These are phyloP conservation scores for Taphrorychus bicolor DNA, from an alignment of 2,888 invertebrate genomes.

Conservation along the genomic window DNA sequence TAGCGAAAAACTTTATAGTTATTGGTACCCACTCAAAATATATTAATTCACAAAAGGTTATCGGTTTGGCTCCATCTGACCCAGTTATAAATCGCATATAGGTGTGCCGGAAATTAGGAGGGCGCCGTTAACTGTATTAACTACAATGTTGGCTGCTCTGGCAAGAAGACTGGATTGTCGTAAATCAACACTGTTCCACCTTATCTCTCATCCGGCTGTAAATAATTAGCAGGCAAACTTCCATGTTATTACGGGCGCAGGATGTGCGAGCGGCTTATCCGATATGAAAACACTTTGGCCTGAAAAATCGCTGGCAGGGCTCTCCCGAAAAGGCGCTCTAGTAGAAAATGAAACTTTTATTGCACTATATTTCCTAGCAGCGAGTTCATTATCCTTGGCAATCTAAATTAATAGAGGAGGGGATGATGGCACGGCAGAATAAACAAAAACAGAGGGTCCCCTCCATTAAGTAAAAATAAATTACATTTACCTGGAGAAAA, in stretches of 20 bases:
- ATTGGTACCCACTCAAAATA: no score
- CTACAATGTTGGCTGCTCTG: constrained; percentile 33
- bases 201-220: constrained; percentile 40
- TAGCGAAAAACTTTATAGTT: no score
- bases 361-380: constrained; percentile 13
- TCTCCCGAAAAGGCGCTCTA: background rate
- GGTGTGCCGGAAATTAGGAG: constrained; percentile 39
- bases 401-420: constrained; percentile 30
- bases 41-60: constrained; percentile 21
- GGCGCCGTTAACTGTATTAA: constrained; percentile 37
- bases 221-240: constrained; percentile 34
- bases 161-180: constrained; percentile 40
- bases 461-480: constrained; percentile 41
- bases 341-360: constrained; percentile 11
- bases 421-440: constrained; percentile 21
- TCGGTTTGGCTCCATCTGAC: constrained; percentile 19
- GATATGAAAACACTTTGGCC: background rate
- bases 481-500: constrained; percentile 42
- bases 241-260: background rate
- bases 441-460: constrained; percentile 40
- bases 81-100: constrained; percentile 29
- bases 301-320: no score
- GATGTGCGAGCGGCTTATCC: background rate
- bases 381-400: constrained; percentile 27
- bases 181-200: constrained; percentile 39